These are phyloP conservation scores for Clavelina lepadiformis DNA, from an alignment of 23 tunicate species.

Conservation along the genomic window DNA sequence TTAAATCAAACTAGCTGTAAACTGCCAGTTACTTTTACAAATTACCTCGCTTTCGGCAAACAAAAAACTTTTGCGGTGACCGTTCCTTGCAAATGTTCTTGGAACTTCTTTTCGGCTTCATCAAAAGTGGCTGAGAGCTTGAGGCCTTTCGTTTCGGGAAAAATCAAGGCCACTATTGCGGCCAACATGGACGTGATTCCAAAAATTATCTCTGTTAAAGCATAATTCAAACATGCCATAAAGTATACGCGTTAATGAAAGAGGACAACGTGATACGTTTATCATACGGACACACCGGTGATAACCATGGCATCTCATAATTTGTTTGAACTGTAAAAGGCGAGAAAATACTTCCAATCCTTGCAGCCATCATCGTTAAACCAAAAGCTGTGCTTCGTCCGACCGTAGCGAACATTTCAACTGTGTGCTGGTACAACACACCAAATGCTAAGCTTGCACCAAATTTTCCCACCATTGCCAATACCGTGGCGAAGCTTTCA, in stretches of 20 bases:
- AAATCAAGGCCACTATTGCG: background rate
- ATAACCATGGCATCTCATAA: constrained; percentile 17
- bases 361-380: constrained; percentile 18
- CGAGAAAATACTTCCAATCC: constrained; percentile 27
- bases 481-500: background rate
- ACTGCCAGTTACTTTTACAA: too few relatives aligned
- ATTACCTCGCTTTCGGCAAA: too few relatives aligned
- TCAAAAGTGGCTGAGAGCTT: constrained; percentile 8
- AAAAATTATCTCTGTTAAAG: constrained; percentile 26
- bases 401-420: constrained; percentile 20
- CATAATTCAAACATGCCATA: too few relatives aligned
- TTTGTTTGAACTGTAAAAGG: constrained; percentile 27
- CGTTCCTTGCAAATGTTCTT: too few relatives aligned
- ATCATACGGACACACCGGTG: constrained; percentile 13
- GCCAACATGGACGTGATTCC: constrained; percentile 13
- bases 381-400: constrained; percentile 31
- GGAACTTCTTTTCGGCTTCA: constrained; percentile 21
- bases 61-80: too few relatives aligned
- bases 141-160: constrained; percentile 11
- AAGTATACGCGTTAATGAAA: background rate
- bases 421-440: constrained; percentile 5
- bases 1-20: too few relatives aligned
- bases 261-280: background rate
- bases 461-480: constrained; percentile 35
- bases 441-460: constrained; percentile 22